Evolutionary conservation across 2,888 invertebrate genomes (phyloP).

Genomic region (Dendrolimus pini): DNA sequence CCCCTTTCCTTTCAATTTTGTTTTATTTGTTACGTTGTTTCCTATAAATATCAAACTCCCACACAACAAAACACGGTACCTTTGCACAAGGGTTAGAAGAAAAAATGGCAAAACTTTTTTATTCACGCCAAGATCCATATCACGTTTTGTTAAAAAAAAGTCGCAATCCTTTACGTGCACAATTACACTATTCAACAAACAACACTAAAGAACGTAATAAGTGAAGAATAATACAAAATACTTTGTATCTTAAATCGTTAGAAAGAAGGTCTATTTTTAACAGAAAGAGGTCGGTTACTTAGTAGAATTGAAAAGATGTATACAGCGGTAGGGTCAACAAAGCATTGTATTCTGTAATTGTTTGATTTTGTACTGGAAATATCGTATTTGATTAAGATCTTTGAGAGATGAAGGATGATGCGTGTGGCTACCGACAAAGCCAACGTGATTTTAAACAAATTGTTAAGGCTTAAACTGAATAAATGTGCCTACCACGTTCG

Average conservation of each 20-base stretch:
- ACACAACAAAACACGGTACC: background rate
- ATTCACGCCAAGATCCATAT: conserved; percentile 6
- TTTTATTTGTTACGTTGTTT: background rate
- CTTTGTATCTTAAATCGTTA: too few species aligned
- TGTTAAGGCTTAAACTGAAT: too few species aligned
- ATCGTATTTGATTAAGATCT: background rate
- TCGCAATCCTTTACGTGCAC: conserved; percentile 11
- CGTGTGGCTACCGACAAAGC: background rate
- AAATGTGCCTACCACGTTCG: too few species aligned
- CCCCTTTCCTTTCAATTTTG: background rate
- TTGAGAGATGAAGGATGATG: background rate
- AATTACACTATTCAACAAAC: background rate
- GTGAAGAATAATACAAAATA: too few species aligned
- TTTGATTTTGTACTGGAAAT: background rate
- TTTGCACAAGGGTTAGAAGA: background rate
- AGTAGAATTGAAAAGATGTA: background rate
- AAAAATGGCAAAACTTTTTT: conserved; percentile 1
- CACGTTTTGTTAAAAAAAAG: conserved; percentile 10
- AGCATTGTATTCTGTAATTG: background rate
- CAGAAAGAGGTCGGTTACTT: background rate
- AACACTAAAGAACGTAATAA: too few species aligned
- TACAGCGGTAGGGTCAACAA: background rate
- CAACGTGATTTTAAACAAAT: too few species aligned
- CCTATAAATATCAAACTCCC: conserved; percentile 3
- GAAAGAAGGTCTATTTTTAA: too few species aligned